Conservation (phyloP, 1,140 invertebrate genomes). For the Formica exsecta region DNA sequence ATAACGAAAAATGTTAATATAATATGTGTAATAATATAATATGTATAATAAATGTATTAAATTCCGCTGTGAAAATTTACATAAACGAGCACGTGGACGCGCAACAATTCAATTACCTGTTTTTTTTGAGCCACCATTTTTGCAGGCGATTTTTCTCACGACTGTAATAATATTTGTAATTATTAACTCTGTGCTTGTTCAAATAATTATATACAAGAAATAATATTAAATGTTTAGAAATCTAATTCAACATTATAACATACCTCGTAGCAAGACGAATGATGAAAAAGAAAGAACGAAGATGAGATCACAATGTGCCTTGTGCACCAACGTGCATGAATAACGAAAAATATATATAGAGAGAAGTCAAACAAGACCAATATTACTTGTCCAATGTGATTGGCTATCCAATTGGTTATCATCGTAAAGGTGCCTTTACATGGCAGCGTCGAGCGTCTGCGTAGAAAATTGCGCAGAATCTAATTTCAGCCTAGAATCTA, state of each 20-base stretch:
- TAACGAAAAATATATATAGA: neutral
- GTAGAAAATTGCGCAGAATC: too few species aligned
- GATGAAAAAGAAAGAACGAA: neutral
- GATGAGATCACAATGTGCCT: neutral
- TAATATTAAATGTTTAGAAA: neutral
- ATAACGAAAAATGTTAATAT: neutral
- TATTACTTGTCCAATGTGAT: too few species aligned
- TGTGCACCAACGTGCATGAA: neutral
- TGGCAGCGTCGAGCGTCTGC: too few species aligned
- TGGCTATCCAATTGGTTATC: too few species aligned
- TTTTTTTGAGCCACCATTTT: conserved; percentile 93
- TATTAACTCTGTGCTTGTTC: neutral
- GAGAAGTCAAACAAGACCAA: neutral
- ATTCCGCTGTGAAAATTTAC: neutral
- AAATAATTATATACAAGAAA: neutral
- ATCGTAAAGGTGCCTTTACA: too few species aligned
- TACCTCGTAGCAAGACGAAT: conserved; percentile 11
- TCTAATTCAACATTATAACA: neutral
- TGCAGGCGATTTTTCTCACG: conserved; percentile 21
- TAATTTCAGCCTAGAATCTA: too few species aligned
- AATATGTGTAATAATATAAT: neutral
- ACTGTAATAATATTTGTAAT: conserved; percentile 28
- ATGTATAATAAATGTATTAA: neutral
- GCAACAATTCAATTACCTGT: conserved; percentile 86
- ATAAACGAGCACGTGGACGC: conserved; percentile 71